A percentile compares a stretch with the other conserved stretches of the same genome.
phyloP scores from a whole-genome alignment of 2,113 vertebrate species.

The Phalacrocorax pelagicus region DNA sequence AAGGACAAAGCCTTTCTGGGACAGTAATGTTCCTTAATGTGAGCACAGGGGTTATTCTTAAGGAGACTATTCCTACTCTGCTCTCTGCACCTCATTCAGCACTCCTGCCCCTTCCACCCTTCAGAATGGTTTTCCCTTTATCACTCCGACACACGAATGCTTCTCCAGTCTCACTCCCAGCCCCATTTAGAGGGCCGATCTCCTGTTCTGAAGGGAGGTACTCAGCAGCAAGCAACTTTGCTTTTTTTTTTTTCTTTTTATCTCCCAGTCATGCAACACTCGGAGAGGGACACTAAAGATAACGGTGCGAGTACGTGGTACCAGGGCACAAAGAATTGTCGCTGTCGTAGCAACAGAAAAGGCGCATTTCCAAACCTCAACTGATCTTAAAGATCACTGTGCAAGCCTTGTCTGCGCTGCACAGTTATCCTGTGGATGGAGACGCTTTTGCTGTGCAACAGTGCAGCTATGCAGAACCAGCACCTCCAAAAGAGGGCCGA shows the following conservation, averaged over 20 bases:
- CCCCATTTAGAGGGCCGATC: background rate
- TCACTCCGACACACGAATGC: background rate
- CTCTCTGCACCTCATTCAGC: background rate
- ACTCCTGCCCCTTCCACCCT: background rate
- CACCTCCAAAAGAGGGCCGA: background rate
- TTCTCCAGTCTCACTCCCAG: background rate
- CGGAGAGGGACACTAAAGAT: background rate
- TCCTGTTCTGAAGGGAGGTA: background rate
- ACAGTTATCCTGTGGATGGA: background rate
- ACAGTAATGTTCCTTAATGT: background rate
- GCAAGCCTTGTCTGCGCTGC: background rate
- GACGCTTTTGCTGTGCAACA: background rate
- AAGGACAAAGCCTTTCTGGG: background rate
- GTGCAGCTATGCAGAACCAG: background rate
- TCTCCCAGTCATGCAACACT: background rate
- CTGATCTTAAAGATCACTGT: background rate
- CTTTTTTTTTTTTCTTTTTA: background rate
- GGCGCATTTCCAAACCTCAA: background rate
- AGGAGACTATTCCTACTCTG: background rate
- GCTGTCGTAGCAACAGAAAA: background rate
- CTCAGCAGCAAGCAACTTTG: background rate
- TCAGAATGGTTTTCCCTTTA: background rate
- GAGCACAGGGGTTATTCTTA: background rate
- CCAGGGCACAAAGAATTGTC: background rate
- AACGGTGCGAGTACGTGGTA: background rate